Percentiles rank a stretch among this genome's conserved stretches.
These are phyloP conservation scores for Trichonephila clavata DNA, from an alignment of 1,140 invertebrate species.

Conservation along the genomic window DNA sequence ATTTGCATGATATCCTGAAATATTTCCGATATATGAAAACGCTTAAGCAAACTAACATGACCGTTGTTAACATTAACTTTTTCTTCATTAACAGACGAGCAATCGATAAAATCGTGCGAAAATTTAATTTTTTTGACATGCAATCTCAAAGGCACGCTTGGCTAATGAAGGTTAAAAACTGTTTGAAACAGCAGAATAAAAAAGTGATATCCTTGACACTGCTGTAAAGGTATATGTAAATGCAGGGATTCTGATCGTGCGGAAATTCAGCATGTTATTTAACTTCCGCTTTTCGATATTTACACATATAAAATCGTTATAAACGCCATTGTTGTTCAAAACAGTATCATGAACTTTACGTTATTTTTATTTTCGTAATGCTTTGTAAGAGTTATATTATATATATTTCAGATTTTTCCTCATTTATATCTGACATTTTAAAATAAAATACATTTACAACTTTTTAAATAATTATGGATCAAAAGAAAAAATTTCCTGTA, in stretches of 20 bases:
- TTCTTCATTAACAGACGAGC: neutral
- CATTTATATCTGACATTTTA: too few species aligned
- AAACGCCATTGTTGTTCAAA: neutral
- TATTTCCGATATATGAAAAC: too few species aligned
- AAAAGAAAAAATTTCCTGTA: too few species aligned
- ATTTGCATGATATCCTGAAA: too few species aligned
- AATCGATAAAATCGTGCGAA: conserved; percentile 3
- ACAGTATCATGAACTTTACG: too few species aligned
- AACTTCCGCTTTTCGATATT: conserved; percentile 2
- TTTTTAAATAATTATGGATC: too few species aligned
- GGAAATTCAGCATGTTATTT: neutral
- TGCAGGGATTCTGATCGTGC: neutral
- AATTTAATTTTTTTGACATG: conserved; percentile 24
- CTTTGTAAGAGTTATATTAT: neutral
- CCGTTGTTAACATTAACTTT: neutral
- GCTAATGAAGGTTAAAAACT: conserved; percentile 28
- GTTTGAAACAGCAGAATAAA: neutral
- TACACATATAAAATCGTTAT: neutral
- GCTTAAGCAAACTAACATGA: neutral
- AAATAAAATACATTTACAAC: too few species aligned
- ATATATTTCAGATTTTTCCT: too few species aligned
- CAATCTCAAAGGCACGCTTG: conserved; percentile 29
- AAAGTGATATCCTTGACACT: conserved; percentile 15
- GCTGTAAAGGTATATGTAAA: neutral
- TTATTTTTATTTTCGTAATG: neutral